Percentiles rank a stretch among this genome's conserved stretches.
Evolutionary conservation across 2,888 invertebrate species (phyloP).

Genomic region (Protonemura montana): DNA sequence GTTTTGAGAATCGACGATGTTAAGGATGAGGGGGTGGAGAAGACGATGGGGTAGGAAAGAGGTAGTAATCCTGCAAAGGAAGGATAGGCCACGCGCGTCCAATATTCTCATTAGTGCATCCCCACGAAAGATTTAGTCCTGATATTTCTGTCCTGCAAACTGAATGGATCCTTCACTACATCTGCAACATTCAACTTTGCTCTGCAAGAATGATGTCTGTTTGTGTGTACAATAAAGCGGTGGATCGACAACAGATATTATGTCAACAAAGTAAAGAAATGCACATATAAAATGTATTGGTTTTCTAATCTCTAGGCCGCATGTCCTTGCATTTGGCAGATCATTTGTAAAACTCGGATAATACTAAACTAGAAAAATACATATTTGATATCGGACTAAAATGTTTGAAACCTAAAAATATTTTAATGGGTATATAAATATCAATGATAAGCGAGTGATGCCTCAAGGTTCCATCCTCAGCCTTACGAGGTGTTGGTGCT

Average conservation of each 20-base stretch:
- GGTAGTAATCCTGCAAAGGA: not conserved
- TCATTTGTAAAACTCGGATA: no score
- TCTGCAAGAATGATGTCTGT: not conserved
- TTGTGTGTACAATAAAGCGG: not conserved
- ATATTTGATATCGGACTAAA: no score
- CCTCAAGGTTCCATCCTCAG: no score
- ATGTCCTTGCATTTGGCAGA: no score
- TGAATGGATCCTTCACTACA: not conserved
- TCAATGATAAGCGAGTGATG: no score
- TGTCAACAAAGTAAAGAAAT: not conserved
- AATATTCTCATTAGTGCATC: slow-evolving; percentile 17
- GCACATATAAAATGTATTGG: no score
- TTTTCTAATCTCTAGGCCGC: no score
- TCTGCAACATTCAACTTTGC: not conserved
- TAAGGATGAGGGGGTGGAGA: not conserved
- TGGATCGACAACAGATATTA: not conserved
- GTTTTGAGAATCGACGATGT: not conserved
- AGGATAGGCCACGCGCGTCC: not conserved
- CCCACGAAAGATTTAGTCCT: not conserved
- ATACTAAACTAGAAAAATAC: no score
- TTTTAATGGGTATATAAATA: no score
- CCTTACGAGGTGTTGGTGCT: no score
- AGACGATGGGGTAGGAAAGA: not conserved
- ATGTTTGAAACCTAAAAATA: no score
- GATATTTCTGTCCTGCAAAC: not conserved